phyloP scores from a whole-genome alignment of 2,888 invertebrate genomes.

The Myopa testacea region DNA sequence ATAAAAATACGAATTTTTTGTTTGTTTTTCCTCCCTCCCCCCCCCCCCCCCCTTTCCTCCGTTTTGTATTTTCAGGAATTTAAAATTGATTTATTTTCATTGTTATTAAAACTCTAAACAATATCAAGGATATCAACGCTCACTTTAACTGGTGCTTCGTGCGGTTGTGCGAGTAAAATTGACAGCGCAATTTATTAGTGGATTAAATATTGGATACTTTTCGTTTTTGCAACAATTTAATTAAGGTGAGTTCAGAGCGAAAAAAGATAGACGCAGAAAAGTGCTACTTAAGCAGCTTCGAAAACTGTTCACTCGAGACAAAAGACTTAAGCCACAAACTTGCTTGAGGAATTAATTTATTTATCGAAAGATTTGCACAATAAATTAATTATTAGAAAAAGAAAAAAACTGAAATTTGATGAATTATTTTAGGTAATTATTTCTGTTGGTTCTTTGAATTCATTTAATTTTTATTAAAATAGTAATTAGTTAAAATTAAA shows the following conservation, averaged over 20 bases:
- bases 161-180: neutral
- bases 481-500: too few relatives aligned
- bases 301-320: neutral
- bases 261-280: neutral
- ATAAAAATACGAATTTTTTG: neutral
- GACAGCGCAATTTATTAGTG: neutral
- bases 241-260: slow-evolving; percentile 1
- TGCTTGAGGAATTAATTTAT: neutral
- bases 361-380: neutral
- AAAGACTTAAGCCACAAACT: slow-evolving; percentile 38
- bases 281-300: neutral
- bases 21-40: neutral
- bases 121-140: too few relatives aligned
- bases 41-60: too few relatives aligned
- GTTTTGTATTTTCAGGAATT: neutral
- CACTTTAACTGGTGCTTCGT: too few relatives aligned
- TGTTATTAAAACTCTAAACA: too few relatives aligned
- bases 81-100: too few relatives aligned
- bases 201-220: slow-evolving; percentile 13
- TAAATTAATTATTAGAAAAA: neutral
- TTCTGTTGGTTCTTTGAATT: neutral
- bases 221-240: neutral
- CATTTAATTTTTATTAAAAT: too few relatives aligned
- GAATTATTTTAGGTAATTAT: neutral
- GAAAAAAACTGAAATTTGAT: neutral